These are phyloP conservation scores for Salminus brasiliensis DNA, from an alignment of 2,113 vertebrate species.

Conservation along the genomic window DNA sequence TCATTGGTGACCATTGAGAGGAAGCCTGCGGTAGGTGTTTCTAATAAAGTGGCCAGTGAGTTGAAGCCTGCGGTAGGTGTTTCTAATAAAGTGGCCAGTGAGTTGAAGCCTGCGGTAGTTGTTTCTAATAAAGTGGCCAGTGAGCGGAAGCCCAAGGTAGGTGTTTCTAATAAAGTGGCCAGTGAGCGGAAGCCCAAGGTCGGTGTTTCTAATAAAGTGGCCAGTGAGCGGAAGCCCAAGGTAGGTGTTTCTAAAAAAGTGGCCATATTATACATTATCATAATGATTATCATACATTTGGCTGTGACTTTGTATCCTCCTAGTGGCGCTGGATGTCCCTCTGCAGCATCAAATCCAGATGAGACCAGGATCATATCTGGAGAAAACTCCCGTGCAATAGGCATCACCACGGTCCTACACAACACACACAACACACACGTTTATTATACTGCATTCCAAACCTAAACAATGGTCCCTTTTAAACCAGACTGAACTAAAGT, in stretches of 20 bases:
- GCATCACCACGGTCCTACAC: constrained; percentile 91
- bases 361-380: constrained; percentile 93
- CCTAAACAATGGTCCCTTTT: no score
- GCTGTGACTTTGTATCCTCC: constrained; percentile 94
- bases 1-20: no score
- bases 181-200: background rate
- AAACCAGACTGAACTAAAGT: no score
- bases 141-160: background rate
- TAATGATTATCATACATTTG: constrained; percentile 84
- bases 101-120: background rate
- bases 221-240: background rate
- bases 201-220: background rate
- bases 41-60: background rate
- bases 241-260: background rate
- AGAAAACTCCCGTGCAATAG: constrained; percentile 90
- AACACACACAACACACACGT: background rate
- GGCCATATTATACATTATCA: background rate
- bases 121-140: no score
- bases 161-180: background rate
- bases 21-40: background rate
- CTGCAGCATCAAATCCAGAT: constrained; percentile 91
- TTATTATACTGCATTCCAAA: background rate
- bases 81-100: background rate
- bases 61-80: background rate
- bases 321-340: constrained; percentile 88